phyloP scores from a whole-genome alignment of 2,113 vertebrate genomes.

The Pardalotus punctatus region DNA sequence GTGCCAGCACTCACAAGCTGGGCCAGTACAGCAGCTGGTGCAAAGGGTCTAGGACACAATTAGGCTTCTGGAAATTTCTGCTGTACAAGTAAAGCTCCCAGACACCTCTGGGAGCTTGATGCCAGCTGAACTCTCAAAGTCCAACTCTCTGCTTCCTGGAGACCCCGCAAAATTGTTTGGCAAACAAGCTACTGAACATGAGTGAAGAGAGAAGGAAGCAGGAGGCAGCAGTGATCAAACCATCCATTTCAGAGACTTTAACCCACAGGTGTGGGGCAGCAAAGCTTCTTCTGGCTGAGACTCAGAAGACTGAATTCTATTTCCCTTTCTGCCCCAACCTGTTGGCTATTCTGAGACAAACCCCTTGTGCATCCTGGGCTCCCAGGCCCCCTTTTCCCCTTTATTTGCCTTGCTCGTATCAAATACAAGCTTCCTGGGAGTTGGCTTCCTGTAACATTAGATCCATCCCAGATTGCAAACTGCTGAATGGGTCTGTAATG shows the following conservation, averaged over 20 bases:
- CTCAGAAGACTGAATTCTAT: not conserved
- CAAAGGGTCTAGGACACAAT: not conserved
- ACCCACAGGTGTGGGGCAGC: not conserved
- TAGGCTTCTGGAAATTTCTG: not conserved
- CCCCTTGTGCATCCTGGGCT: not conserved
- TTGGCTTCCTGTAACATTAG: not conserved
- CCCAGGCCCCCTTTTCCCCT: not conserved
- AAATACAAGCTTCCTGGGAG: not conserved
- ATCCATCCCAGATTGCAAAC: not conserved
- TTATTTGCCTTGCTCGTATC: not conserved
- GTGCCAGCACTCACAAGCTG: not conserved
- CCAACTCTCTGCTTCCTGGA: not conserved
- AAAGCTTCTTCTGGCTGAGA: not conserved
- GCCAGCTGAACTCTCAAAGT: not conserved
- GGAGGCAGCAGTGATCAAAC: not conserved
- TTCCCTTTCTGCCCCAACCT: not conserved
- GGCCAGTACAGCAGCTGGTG: not conserved
- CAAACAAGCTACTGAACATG: not conserved
- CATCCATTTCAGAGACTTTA: not conserved
- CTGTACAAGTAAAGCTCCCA: not conserved
- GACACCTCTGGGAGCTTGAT: not conserved
- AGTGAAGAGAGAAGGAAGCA: not conserved
- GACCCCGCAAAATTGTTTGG: not conserved
- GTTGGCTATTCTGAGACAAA: not conserved
- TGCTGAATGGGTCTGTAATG: not conserved